phyloP scores from a whole-genome alignment of 1,140 invertebrate genomes.

The Drosophila albomicans region DNA sequence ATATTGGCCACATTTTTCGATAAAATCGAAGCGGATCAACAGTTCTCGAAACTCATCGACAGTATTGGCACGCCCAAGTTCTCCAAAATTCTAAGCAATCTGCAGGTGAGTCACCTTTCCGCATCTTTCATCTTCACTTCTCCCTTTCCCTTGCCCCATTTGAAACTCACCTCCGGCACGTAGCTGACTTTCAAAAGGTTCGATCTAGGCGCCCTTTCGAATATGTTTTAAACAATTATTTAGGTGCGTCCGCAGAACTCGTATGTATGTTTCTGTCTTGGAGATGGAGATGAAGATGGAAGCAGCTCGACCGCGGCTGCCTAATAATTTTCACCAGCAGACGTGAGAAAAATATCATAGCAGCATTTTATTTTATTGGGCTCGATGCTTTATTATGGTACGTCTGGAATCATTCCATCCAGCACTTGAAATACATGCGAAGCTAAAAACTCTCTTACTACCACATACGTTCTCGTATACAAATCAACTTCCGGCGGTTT shows the following conservation, averaged over 20 bases:
- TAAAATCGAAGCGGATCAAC: constrained; percentile 72
- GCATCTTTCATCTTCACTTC: background rate
- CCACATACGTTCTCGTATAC: constrained; percentile 67
- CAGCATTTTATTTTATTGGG: constrained; percentile 53
- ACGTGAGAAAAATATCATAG: constrained; percentile 74
- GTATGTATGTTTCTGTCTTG: constrained; percentile 2
- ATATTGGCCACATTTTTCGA: constrained; percentile 77
- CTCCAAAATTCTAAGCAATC: constrained; percentile 63
- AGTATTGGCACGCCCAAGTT: constrained; percentile 72
- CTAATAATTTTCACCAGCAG: constrained; percentile 68
- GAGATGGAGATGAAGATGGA: constrained; percentile 27
- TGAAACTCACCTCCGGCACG: constrained; percentile 23
- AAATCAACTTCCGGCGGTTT: constrained; percentile 78
- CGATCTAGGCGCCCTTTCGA: constrained; percentile 20
- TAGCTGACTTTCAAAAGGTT: constrained; percentile 42
- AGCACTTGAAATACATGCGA: constrained; percentile 14
- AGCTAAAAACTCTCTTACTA: constrained; percentile 10
- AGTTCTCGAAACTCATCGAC: constrained; percentile 70
- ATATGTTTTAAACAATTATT: constrained; percentile 69
- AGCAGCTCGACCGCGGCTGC: constrained; percentile 34
- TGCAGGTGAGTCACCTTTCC: constrained; percentile 67
- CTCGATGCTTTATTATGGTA: constrained; percentile 51
- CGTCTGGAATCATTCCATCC: constrained; percentile 3
- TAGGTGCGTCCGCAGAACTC: background rate
- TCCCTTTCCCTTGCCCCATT: no score